phyloP scores from a whole-genome alignment of 1,140 invertebrate species.

The Leptoteleia sp. region DNA sequence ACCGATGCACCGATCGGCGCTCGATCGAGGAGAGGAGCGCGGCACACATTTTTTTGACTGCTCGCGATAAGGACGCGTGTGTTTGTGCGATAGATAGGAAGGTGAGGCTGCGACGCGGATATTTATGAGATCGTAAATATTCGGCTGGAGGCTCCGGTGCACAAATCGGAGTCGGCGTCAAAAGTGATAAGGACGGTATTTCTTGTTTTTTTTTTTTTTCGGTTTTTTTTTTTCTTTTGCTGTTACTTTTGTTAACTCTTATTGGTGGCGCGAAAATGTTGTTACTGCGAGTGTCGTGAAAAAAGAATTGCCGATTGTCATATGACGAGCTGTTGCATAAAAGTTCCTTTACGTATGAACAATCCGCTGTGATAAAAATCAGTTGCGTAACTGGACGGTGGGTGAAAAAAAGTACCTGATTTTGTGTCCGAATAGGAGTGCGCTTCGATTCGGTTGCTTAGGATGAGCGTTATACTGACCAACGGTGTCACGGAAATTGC shows the following conservation, averaged over 20 bases:
- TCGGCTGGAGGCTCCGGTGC: no score
- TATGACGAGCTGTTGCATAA: constrained; percentile 51
- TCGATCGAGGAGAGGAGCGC: no score
- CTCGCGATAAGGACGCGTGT: no score
- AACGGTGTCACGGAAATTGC: constrained; percentile 73
- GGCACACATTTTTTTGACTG: no score
- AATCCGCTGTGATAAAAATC: constrained; percentile 61
- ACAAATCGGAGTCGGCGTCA: background rate
- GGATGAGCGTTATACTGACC: constrained; percentile 71
- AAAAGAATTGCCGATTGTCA: constrained; percentile 42
- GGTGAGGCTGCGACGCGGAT: no score
- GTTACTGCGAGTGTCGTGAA: constrained; percentile 15
- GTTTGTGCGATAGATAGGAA: no score
- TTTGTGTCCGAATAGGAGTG: constrained; percentile 27
- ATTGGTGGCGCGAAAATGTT: constrained; percentile 13
- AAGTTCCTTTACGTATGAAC: constrained; percentile 54
- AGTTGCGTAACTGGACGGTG: constrained; percentile 35
- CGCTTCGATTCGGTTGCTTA: constrained; percentile 36
- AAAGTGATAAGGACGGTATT: no score
- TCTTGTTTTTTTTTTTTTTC: no score
- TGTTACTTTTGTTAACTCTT: no score
- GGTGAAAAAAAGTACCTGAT: constrained; percentile 48
- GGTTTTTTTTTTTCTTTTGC: no score
- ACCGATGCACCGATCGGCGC: no score
- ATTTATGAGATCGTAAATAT: background rate